Percentiles rank a stretch among this genome's conserved stretches.
Conservation (phyloP, 2,113 vertebrate genomes). For the Lontra canadensis region DNA sequence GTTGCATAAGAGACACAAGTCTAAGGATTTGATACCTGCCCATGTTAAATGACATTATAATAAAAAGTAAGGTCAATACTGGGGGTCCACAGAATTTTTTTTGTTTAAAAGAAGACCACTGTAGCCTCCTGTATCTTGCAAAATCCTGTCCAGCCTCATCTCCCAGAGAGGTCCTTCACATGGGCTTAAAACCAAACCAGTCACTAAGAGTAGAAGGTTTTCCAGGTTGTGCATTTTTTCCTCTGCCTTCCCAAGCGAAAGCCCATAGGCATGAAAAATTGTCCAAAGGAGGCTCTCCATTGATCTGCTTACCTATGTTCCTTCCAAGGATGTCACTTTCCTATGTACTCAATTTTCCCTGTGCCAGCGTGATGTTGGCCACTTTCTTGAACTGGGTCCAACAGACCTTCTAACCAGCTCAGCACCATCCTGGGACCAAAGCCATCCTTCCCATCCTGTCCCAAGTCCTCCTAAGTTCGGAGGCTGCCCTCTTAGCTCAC, state of each 20-base stretch:
- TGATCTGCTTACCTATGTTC: not conserved
- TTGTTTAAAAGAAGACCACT: not conserved
- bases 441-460: not conserved
- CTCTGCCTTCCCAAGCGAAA: not conserved
- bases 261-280: not conserved
- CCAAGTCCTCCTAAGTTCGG: not conserved
- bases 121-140: not conserved
- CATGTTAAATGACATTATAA: constrained; percentile 21
- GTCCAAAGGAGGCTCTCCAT: not conserved
- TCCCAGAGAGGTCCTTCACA: not conserved
- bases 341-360: not conserved
- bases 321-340: not conserved
- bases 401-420: not conserved
- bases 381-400: not conserved
- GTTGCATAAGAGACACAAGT: not conserved
- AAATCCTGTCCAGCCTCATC: not conserved
- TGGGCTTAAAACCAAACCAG: not conserved
- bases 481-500: not conserved
- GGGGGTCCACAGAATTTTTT: constrained; percentile 2
- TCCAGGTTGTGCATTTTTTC: not conserved
- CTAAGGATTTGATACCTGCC: not conserved
- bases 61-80: not conserved
- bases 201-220: not conserved
- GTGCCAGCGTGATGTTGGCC: not conserved
- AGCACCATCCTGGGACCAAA: not conserved